Evolutionary conservation across 2,113 vertebrate species (phyloP), one percentile per base, ranked within the genome.

Genomic region (Bubo scandiacus): DNA sequence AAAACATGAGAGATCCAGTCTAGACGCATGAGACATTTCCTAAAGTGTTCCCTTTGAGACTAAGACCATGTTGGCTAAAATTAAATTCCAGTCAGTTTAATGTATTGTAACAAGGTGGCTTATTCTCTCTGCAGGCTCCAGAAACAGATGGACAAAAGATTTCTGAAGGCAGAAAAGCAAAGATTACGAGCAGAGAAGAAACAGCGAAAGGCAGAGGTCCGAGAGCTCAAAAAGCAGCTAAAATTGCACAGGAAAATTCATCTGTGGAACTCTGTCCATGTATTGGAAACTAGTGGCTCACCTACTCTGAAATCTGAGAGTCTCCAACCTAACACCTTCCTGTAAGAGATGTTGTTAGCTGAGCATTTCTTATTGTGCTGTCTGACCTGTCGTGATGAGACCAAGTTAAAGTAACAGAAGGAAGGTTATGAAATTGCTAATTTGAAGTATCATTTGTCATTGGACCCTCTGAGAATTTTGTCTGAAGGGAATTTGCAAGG

Each of bases 141-240:
- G 97, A 98, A 99, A 73, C 99, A 99, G 96, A 98, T 99, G 97
- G 99, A 99, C 98, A 98, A 99, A 97, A 99, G 98, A 72, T 99
- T 99, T 95, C 98, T 99, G 97, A 99, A 99, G 97, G 99, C 99
- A 29, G 99, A 99, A 97, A 99, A 99, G 79, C 99, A 99, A 96
- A 99, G 99, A 71, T 98, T 99, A 95, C 98, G 99, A 98, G 99
- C 99, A 67, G 99, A 99, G 98, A 99, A 99, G 98, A 98, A 99
- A 89, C 99, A 99, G 96, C 98, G 99, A 36, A 99, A 99, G 97
- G 99, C 99, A 63, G 99, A 99, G 94, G 99, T 99, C 93, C 99
- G 99, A 96, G 99, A 99, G 98, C 99, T 99, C 91, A 99, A 99
- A 98, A 99, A 99, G 97, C 99, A 99, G 97, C 98, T 99, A 65